A percentile compares a stretch with the other conserved stretches of the same genome.
Evolutionary conservation across 2,113 vertebrate genomes (phyloP).

Genomic region (Calonectris borealis): DNA sequence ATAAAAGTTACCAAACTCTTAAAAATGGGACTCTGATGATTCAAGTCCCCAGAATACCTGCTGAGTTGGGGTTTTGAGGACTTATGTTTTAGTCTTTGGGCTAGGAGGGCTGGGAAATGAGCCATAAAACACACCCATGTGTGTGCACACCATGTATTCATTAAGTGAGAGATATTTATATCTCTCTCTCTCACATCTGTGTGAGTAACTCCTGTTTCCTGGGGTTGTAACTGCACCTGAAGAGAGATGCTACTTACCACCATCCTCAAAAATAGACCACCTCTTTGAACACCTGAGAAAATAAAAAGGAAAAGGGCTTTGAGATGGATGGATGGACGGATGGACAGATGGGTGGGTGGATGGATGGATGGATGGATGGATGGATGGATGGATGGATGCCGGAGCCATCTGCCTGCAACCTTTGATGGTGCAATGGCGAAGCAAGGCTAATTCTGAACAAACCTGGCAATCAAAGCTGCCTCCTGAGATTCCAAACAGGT

Average conservation of each 20-base stretch:
- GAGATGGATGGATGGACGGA: background rate
- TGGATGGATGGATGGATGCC: background rate
- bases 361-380: background rate
- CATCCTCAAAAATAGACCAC: background rate
- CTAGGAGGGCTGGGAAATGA: background rate
- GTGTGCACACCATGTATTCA: background rate
- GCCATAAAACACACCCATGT: rapidly evolving
- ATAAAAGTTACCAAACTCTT: background rate
- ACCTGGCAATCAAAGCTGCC: background rate
- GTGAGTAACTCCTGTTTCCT: background rate
- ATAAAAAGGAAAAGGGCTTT: background rate
- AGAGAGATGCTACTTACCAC: too few species aligned
- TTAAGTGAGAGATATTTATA: background rate
- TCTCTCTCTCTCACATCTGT: background rate
- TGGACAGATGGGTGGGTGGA: background rate
- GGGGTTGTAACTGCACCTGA: background rate
- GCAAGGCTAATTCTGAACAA: rapidly evolving
- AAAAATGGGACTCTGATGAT: background rate
- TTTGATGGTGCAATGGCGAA: background rate
- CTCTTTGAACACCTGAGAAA: background rate
- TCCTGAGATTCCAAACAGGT: rapidly evolving
- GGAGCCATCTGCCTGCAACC: background rate
- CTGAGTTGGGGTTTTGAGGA: background rate
- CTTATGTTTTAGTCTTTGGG: background rate
- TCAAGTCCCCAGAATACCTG: background rate